Conservation (phyloP, 2,888 invertebrate genomes). For the Phorcus lineatus region DNA sequence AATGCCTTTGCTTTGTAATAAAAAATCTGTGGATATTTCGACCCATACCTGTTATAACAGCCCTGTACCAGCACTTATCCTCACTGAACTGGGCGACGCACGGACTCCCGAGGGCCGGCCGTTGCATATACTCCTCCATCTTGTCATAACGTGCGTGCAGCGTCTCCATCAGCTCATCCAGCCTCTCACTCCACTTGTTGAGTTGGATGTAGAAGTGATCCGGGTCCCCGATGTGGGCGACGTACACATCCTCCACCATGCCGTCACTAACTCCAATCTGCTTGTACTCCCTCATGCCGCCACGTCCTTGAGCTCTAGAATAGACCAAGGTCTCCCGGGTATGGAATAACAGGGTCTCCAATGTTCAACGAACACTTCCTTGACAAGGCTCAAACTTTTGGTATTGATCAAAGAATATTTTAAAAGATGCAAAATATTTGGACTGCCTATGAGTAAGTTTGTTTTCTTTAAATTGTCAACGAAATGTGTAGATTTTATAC, state of each 20-base stretch:
- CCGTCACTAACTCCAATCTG: slow-evolving; percentile 39
- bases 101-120: slow-evolving; percentile 44
- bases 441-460: too few relatives aligned
- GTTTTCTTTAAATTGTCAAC: too few relatives aligned
- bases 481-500: too few relatives aligned
- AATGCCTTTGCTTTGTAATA: too few relatives aligned
- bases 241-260: slow-evolving; percentile 55
- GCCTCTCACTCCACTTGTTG: slow-evolving; percentile 44
- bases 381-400: too few relatives aligned
- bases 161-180: slow-evolving; percentile 56
- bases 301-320: background rate
- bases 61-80: slow-evolving; percentile 63
- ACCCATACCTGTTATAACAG: slow-evolving; percentile 19
- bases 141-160: slow-evolving; percentile 47
- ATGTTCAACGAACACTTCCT: too few relatives aligned
- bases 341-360: too few relatives aligned
- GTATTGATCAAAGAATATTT: too few relatives aligned
- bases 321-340: background rate
- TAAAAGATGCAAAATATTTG: too few relatives aligned
- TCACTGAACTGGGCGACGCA: slow-evolving; percentile 59
- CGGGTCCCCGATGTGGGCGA: slow-evolving; percentile 62
- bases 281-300: background rate
- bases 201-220: slow-evolving; percentile 61
- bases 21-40: too few relatives aligned
- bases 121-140: slow-evolving; percentile 43